Evolutionary conservation across 2,113 vertebrate species (phyloP).

Genomic region (Solenodon paradoxus): DNA sequence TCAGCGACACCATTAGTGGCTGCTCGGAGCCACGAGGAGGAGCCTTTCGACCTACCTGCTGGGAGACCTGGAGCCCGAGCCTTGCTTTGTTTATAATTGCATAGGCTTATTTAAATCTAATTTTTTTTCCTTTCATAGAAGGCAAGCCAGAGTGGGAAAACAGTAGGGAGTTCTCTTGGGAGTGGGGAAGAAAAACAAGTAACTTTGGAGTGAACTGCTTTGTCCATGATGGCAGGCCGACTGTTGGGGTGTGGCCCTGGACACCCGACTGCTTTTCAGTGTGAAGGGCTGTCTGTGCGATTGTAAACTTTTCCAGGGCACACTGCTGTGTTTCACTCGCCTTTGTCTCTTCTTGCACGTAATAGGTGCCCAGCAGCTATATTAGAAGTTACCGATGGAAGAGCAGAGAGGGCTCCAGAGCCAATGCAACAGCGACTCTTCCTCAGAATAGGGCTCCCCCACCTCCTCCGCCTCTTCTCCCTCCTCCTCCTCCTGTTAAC

Average conservation of each 20-base stretch:
- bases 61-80: no score
- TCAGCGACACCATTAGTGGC: neutral
- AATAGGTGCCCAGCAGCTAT: neutral
- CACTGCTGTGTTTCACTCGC: neutral
- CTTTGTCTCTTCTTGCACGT: neutral
- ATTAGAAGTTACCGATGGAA: neutral
- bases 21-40: no score
- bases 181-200: neutral
- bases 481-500: neutral
- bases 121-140: neutral
- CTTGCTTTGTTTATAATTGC: slow-evolving; percentile 2
- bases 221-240: neutral
- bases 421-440: neutral
- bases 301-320: neutral
- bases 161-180: neutral
- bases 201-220: neutral
- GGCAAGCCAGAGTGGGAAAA: slow-evolving; percentile 5
- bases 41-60: no score
- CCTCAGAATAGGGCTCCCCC: neutral
- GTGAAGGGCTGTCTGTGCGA: neutral
- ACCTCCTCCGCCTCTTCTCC: neutral
- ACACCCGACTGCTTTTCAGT: neutral
- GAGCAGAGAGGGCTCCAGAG: neutral
- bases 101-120: neutral
- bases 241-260: neutral